Percentiles rank a stretch among this genome's conserved stretches.
Conservation (phyloP, 2,113 vertebrate species). For the Spea bombifrons region DNA sequence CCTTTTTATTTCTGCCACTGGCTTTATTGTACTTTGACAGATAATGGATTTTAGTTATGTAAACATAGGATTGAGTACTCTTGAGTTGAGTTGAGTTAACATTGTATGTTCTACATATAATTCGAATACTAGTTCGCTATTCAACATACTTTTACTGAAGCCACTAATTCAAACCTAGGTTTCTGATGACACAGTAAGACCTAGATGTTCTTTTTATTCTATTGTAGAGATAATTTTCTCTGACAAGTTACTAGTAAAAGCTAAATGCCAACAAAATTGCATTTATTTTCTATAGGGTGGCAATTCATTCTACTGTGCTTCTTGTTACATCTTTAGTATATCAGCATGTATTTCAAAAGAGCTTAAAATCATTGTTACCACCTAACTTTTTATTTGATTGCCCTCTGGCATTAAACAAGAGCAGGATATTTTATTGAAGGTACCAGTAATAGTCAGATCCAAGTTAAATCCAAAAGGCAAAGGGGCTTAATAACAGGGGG, state of each 20-base stretch:
- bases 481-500: background rate
- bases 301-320: conserved; percentile 53
- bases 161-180: no score
- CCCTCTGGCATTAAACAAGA: conserved; percentile 48
- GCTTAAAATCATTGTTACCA: conserved; percentile 58
- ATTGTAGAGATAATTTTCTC: conserved; percentile 29
- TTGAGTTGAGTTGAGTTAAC: no score
- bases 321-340: conserved; percentile 37
- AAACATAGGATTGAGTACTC: no score
- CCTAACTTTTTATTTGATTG: conserved; percentile 39
- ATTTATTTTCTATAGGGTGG: conserved; percentile 51
- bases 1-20: no score
- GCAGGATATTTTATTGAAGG: conserved; percentile 42
- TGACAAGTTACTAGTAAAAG: conserved; percentile 50
- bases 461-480: background rate
- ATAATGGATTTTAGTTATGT: no score
- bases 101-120: no score
- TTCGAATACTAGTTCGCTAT: no score
- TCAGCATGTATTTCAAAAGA: conserved; percentile 49
- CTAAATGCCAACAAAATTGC: conserved; percentile 49
- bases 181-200: no score
- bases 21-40: no score
- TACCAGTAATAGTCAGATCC: conserved; percentile 31
- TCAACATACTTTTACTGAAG: no score
- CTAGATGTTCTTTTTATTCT: background rate